These are phyloP conservation scores for Heliothis subflexa DNA, from an alignment of 1,140 invertebrate genomes.

Conservation along the genomic window DNA sequence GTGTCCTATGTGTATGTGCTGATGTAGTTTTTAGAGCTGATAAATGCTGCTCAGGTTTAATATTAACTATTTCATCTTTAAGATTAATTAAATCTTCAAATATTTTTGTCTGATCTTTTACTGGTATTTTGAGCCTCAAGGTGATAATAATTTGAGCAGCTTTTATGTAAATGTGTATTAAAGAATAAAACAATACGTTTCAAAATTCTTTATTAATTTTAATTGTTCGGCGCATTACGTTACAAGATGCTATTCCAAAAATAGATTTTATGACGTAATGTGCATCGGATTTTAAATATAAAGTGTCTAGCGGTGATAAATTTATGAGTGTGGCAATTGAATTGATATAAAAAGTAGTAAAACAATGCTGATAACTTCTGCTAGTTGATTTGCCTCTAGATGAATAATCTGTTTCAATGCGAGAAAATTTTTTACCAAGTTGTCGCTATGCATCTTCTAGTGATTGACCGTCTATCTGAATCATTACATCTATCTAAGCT, in stretches of 20 bases:
- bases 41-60: constrained; percentile 19
- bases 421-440: constrained; percentile 20
- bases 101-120: not conserved
- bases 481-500: constrained; percentile 47
- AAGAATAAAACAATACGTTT: constrained; percentile 26
- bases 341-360: constrained; percentile 15
- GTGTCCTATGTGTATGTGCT: constrained; percentile 61
- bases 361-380: constrained; percentile 34
- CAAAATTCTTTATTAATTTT: constrained; percentile 22
- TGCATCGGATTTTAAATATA: not conserved
- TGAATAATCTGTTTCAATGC: not conserved
- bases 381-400: constrained; percentile 44
- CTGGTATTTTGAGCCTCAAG: not conserved
- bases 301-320: not conserved
- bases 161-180: constrained; percentile 22
- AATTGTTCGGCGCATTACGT: not conserved
- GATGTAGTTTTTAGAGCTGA: constrained; percentile 20
- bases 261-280: constrained; percentile 23
- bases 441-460: constrained; percentile 47
- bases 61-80: not conserved
- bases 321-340: constrained; percentile 31
- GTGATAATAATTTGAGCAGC: not conserved
- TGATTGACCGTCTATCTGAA: constrained; percentile 26
- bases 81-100: not conserved
- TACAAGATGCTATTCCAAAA: not conserved